These are phyloP conservation scores for Mastigias papua DNA, from an alignment of 30 jellyfish, hydroid and myxozoan species.

Conservation along the genomic window DNA sequence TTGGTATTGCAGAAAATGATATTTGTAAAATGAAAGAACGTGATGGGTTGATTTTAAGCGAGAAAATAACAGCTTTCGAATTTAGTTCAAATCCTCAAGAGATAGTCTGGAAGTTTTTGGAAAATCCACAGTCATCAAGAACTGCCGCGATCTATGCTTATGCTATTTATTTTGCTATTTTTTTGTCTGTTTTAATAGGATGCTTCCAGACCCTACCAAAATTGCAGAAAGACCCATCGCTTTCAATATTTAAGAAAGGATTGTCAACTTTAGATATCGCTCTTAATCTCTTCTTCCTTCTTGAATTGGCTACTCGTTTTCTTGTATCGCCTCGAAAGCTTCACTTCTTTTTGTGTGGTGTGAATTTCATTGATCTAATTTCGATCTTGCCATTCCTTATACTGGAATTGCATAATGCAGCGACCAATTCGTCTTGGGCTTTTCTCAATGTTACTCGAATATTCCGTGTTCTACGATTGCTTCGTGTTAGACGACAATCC, in stretches of 20 bases:
- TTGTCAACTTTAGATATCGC: slow-evolving; percentile 54
- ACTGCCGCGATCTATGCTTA: slow-evolving; percentile 56
- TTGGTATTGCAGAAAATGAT: slow-evolving; percentile 49
- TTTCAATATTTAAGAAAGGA: not conserved
- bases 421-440: slow-evolving; percentile 23
- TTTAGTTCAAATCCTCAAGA: slow-evolving; percentile 6
- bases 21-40: slow-evolving; percentile 63
- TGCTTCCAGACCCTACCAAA: slow-evolving; percentile 74
- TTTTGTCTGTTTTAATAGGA: slow-evolving; percentile 60
- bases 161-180: slow-evolving; percentile 6
- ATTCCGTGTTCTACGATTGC: slow-evolving; percentile 72
- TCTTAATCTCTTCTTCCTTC: slow-evolving; percentile 56
- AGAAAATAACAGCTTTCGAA: not conserved
- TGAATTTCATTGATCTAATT: slow-evolving; percentile 73
- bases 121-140: slow-evolving; percentile 75
- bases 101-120: slow-evolving; percentile 64
- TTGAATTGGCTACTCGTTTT: slow-evolving; percentile 51
- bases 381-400: slow-evolving; percentile 66
- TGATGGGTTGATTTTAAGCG: slow-evolving; percentile 58
- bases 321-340: slow-evolving; percentile 56
- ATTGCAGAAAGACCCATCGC: not conserved
- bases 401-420: not conserved
- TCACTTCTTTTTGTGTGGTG: slow-evolving; percentile 23
- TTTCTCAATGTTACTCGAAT: slow-evolving; percentile 51
- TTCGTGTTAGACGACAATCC: slow-evolving; percentile 78